These are phyloP conservation scores for Temnopleurus reevesii DNA, from an alignment of 53 echinoderm and acorn worm genomes.

Conservation along the genomic window DNA sequence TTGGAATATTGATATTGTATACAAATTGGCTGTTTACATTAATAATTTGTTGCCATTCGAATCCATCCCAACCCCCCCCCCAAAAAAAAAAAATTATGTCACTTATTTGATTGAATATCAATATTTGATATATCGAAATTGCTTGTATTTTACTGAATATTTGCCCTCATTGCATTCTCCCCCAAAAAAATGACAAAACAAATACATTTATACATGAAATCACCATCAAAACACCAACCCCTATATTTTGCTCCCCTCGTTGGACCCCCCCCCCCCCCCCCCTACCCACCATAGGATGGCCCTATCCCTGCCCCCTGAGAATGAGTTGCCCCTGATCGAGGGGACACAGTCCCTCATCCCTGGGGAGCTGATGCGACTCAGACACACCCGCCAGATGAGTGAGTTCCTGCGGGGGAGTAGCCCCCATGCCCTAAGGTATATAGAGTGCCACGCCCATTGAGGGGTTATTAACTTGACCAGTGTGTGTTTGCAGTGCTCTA, in stretches of 20 bases:
- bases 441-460: not conserved
- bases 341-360: constrained; percentile 52
- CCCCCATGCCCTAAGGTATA: constrained; percentile 33
- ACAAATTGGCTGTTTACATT: no score
- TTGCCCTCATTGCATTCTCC: no score
- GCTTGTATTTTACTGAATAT: no score
- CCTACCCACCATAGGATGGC: constrained; percentile 48
- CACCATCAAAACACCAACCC: no score
- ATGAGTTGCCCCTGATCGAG: constrained; percentile 72
- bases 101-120: no score
- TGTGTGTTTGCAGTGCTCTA: constrained; percentile 8
- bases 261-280: not conserved
- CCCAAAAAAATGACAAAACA: no score
- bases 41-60: no score
- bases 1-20: no score
- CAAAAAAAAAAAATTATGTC: not conserved
- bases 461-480: not conserved
- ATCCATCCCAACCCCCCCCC: not conserved
- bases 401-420: constrained; percentile 65
- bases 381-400: constrained; percentile 87
- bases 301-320: constrained; percentile 67
- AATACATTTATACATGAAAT: no score
- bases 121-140: no score
- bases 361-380: constrained; percentile 86
- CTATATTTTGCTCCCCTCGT: no score